phyloP scores from a whole-genome alignment of 2,888 invertebrate species.

The Taenaris catops region DNA sequence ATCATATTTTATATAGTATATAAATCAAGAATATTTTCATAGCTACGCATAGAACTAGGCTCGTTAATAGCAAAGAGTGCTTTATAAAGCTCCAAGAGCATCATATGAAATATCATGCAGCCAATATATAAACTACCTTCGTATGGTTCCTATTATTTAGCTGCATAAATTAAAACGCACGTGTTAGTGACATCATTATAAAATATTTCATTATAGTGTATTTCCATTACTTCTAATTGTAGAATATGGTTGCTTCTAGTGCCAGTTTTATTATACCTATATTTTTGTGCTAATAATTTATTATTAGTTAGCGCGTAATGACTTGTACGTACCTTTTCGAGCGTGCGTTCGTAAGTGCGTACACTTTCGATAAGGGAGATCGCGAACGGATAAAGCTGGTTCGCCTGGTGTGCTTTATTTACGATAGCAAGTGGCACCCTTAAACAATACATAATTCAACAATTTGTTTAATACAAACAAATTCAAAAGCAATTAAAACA shows the following conservation, averaged over 20 bases:
- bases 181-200: constrained; percentile 58
- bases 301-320: constrained; percentile 8
- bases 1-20: too few species aligned
- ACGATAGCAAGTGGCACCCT: constrained; percentile 98
- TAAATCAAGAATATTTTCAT: too few species aligned
- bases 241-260: constrained; percentile 12
- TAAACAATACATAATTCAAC: too few species aligned
- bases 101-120: constrained; percentile 20
- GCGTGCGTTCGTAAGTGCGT: constrained; percentile 96
- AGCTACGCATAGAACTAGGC: not conserved
- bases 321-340: constrained; percentile 89
- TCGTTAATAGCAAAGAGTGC: constrained; percentile 9
- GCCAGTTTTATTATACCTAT: constrained; percentile 25
- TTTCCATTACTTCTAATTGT: constrained; percentile 11
- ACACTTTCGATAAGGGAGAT: constrained; percentile 99
- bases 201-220: constrained; percentile 19
- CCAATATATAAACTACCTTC: constrained; percentile 60
- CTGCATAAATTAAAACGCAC: constrained; percentile 75
- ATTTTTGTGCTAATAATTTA: too few species aligned
- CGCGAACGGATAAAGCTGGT: constrained; percentile 98
- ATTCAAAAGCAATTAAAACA: not conserved
- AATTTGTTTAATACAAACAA: too few species aligned
- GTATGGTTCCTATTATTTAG: constrained; percentile 81
- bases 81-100: constrained; percentile 11
- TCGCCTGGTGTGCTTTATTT: constrained; percentile 99